Evolutionary conservation across 2,113 vertebrate species (phyloP), one percentile per base, ranked within the genome.

Genomic region (Phyllopteryx taeniolatus): DNA sequence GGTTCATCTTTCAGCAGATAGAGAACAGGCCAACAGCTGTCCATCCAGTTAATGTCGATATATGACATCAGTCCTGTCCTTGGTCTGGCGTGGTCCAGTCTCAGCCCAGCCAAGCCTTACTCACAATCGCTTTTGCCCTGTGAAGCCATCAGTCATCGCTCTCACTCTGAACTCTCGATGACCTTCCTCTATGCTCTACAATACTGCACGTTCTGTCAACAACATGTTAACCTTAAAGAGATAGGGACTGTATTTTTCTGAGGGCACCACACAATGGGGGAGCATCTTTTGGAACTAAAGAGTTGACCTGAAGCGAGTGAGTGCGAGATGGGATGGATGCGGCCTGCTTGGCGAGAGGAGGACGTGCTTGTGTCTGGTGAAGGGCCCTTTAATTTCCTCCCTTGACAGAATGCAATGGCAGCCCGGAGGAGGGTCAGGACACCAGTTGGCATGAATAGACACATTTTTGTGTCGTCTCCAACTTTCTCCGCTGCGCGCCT

Each of bases 111-210:
- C 54, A 70, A 77, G 92, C 92, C 91, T 91, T 46, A 46, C 63
- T 66, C 63, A 66, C n/a, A 12, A 46, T 86, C 91, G 94, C 90
- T 84, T 33, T 79, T 75, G 90, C 91, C 93, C 94, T 76, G 76
- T 71, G 85, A 90, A 88, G 73, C 79, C 90, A 95, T 95, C 92
- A 92, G 86, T 96, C 93, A 97, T 93, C 83, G 51, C 78, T 89
- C 76, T 80, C 65, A 31, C 90, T 87, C 92, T 96, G 96, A 97
- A 97, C 95, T 97, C 93, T 86, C 71, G 72, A 78, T 94, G 95
- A 96, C 95, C 96, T 95, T 93, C 93, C 91, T 80, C 73, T 87
- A 89, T 82, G 80, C 62, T 89, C 86, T 83, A 85, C 84, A 94
- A 93, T 76, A 81, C 72, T 72, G 90, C 88, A 86, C 90, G 86